phyloP scores from a whole-genome alignment of 2,888 invertebrate genomes.

The Anthoptus insignis region DNA sequence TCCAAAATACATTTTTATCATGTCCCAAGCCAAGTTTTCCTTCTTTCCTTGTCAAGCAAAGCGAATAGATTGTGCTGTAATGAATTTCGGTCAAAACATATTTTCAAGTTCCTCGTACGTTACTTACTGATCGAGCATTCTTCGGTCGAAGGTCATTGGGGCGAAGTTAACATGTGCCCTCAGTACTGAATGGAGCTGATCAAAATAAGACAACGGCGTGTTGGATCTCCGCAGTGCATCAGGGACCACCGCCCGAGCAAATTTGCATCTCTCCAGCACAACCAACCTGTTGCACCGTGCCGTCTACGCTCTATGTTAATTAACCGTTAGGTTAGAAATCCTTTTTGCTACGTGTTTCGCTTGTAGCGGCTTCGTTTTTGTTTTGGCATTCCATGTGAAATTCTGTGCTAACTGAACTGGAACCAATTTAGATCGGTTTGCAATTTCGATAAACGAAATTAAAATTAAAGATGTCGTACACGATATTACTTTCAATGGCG shows the following conservation, averaged over 20 bases:
- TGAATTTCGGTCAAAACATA: neutral
- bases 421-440: slow-evolving; percentile 16
- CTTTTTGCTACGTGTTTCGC: slow-evolving; percentile 56
- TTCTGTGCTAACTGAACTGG: slow-evolving; percentile 9
- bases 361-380: slow-evolving; percentile 12
- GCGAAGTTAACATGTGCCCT: slow-evolving; percentile 44
- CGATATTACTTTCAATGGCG: neutral
- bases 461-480: slow-evolving; percentile 2
- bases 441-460: slow-evolving; percentile 13
- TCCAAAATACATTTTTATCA: no score
- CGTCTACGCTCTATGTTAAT: slow-evolving; percentile 60
- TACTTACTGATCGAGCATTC: slow-evolving; percentile 20
- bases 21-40: no score
- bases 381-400: slow-evolving; percentile 2
- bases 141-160: slow-evolving; percentile 24
- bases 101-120: neutral
- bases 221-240: slow-evolving; percentile 56
- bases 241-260: slow-evolving; percentile 70
- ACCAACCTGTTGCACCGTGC: slow-evolving; percentile 60
- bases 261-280: slow-evolving; percentile 70
- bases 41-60: neutral
- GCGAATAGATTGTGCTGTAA: neutral
- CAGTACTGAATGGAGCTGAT: slow-evolving; percentile 45
- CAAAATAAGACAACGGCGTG: slow-evolving; percentile 53
- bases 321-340: slow-evolving; percentile 66